Conservation (phyloP, 2,113 vertebrate species). For the Nasalis larvatus region DNA sequence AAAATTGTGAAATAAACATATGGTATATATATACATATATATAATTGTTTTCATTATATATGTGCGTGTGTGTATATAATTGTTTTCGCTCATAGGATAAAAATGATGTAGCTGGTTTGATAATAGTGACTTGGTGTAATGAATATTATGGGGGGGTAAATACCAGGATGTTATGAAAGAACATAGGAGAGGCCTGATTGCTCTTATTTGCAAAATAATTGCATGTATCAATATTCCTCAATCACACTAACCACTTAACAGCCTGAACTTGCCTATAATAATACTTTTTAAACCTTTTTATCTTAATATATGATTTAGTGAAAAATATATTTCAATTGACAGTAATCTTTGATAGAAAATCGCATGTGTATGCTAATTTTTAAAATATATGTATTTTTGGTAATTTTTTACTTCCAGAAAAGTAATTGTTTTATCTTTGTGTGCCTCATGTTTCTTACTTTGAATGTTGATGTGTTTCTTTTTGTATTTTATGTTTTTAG, state of each 20-base stretch:
- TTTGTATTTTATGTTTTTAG: neutral
- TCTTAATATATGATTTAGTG: neutral
- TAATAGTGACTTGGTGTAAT: neutral
- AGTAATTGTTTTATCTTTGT: neutral
- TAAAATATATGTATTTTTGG: neutral
- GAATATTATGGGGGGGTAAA: neutral
- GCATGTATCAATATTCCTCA: neutral
- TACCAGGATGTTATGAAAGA: neutral
- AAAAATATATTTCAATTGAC: neutral
- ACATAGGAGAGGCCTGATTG: neutral
- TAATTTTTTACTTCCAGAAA: neutral
- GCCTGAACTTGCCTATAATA: neutral
- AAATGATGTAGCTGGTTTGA: neutral
- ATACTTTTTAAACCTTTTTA: neutral
- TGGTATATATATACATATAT: neutral
- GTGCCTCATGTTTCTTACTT: neutral
- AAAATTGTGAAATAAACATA: neutral
- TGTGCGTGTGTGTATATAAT: too few species aligned
- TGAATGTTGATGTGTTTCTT: neutral
- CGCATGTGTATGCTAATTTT: neutral
- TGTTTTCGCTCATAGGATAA: too few species aligned
- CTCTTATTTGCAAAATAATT: neutral
- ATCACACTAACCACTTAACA: neutral
- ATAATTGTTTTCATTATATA: too few species aligned
- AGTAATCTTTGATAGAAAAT: neutral